A percentile compares a stretch with the other conserved stretches of the same genome.
Evolutionary conservation across 2,113 vertebrate species (phyloP).

Genomic region (Eclectus roratus): DNA sequence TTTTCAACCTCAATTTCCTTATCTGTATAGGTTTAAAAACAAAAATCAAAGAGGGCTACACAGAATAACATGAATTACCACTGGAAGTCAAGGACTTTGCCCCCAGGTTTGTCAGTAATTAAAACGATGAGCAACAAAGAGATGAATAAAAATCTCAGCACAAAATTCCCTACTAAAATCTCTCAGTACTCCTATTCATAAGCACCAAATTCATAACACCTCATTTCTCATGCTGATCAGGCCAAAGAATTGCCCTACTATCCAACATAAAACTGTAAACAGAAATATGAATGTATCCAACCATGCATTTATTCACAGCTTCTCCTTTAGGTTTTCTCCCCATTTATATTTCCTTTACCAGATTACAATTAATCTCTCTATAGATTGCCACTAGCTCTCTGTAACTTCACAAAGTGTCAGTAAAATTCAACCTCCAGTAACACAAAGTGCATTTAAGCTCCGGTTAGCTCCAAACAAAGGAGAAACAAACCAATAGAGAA

Average conservation of each 20-base stretch:
- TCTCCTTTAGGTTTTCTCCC: neutral
- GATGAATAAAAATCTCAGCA: neutral
- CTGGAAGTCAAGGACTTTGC: neutral
- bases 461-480: neutral
- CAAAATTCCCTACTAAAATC: neutral
- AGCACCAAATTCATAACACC: neutral
- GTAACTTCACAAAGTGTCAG: neutral
- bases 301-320: neutral
- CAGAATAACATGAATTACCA: neutral
- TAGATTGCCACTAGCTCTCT: neutral
- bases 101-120: neutral
- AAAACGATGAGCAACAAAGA: neutral
- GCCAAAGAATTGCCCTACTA: neutral
- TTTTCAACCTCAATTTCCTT: neutral
- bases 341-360: neutral
- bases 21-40: neutral
- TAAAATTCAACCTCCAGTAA: neutral
- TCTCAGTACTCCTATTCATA: neutral
- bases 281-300: neutral
- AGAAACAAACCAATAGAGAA: neutral
- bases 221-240: neutral
- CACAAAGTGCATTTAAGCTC: neutral
- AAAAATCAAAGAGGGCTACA: neutral
- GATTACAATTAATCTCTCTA: neutral
- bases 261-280: neutral